Conservation (phyloP, 2,888 invertebrate species). For the Hydrotaea cyrtoneurina region DNA sequence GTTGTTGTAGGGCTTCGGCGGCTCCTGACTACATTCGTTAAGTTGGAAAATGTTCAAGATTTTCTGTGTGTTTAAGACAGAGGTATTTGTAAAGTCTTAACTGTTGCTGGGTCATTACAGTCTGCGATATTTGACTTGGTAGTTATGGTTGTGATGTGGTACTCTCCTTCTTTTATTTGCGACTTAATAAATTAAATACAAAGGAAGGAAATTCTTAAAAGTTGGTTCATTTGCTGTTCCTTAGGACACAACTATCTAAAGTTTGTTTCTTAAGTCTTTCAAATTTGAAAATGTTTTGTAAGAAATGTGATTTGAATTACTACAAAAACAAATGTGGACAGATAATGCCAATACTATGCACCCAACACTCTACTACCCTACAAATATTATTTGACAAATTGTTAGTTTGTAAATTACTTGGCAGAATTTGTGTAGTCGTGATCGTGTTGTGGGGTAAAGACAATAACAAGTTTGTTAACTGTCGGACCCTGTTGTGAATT, state of each 20-base stretch:
- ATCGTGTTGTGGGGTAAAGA: too few relatives aligned
- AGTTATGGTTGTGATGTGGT: background rate
- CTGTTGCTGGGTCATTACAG: background rate
- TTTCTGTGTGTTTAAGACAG: constrained; percentile 46
- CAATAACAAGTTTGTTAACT: too few relatives aligned
- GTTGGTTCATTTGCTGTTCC: background rate
- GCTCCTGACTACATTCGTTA: background rate
- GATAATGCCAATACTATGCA: too few relatives aligned
- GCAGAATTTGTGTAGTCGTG: too few relatives aligned
- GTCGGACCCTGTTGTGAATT: too few relatives aligned
- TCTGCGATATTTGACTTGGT: too few relatives aligned
- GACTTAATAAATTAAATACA: constrained; percentile 28
- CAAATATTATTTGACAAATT: too few relatives aligned
- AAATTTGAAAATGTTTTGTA: background rate
- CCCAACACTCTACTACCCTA: too few relatives aligned
- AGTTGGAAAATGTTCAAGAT: constrained; percentile 9
- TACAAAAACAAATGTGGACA: too few relatives aligned
- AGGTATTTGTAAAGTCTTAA: constrained; percentile 27
- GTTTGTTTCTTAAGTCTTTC: constrained; percentile 31
- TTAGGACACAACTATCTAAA: background rate
- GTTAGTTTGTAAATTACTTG: too few relatives aligned
- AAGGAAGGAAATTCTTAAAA: background rate
- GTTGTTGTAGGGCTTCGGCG: constrained; percentile 2
- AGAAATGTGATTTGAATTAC: too few relatives aligned
- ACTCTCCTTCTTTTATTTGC: constrained; percentile 17